Base-by-base conservation (phyloP, 2,888 invertebrate genomes). In the Tenodera sinensis region DNA sequence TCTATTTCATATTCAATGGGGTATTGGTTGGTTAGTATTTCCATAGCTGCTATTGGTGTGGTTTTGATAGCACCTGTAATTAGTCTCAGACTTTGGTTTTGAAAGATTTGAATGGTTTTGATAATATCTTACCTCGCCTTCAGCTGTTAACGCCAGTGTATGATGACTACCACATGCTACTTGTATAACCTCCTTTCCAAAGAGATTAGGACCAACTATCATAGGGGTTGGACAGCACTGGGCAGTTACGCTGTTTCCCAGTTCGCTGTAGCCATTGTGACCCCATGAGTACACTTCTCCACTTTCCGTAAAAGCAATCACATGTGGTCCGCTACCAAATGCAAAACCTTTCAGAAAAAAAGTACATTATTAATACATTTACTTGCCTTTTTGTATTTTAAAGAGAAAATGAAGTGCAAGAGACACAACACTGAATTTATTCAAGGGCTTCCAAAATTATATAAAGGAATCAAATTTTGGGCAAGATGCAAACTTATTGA, bases 91-190 rank as follows among this genome's bases (percentile, higher is more conserved):
- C n/a, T n/a, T n/a, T n/a, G n/a, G n/a, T n/a, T n/a, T n/a, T n/a
- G n/a, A n/a, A n/a, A n/a, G n/a, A n/a, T n/a, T n/a, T n/a, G n/a
- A 9, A 42, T 28, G 25, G 83, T 30, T 83, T 34, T 83, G 9
- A 83, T 0, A 28, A 30, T 28, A 28, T 30, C 71, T 92, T 92
- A 95, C 95, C 93, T 95, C 95, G 89, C 95, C 95, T 54, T 94
- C 94, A 34, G 92, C 92, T 3, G 95, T 95, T 0, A 95, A 92
- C 28, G 94, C 95, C 90, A 95, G 91, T 1, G 95, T 94, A 92
- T 95, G 95, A 92, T 95, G 94, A 91, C 94, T 94, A 28, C 95
- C 95, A 92, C 95, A 95, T 0, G 95, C 94, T 27, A 95, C 92
- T 90, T 94, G 93, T 12, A 93, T 92, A 1, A 95, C 93, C 86